Evolutionary conservation across 2,888 invertebrate species (phyloP), one percentile per base, ranked within the genome.

Genomic region (Rhorus exstirpatorius): DNA sequence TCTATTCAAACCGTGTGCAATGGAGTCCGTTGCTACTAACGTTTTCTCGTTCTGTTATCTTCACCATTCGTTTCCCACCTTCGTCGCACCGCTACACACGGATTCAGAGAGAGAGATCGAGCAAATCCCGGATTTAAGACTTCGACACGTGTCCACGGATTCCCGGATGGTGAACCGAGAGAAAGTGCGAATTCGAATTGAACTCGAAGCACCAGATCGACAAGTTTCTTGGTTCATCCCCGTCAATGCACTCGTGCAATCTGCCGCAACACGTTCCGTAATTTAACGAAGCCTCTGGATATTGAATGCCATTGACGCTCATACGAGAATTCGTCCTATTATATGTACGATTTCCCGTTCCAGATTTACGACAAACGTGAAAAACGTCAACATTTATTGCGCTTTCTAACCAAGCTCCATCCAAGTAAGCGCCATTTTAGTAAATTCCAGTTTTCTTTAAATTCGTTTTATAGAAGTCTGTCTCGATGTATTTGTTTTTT

Each of bases 141-240:
- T 78, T 74, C 71, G 81, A 81, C 81, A 78, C 81, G 58, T 81
- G 81, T 81, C 78, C 74, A 58, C 68, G 74, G 51, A 74, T 74
- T 68, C 53, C 63, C 41, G 49, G 49, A 68, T 58, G 49, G 61
- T 31, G 46, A 49, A 67, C 72, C 61, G 46, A 55, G 61, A 24
- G 67, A 53, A 61, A 49, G 68, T 75, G 49, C 68, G 46, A 51
- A 19, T 35, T 38, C 44, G 44, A 35, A 60, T 46, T 38, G n/a
- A 63, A 49, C 46, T 21, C 19, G 46, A n/a, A 49, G 21, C 12
- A n/a, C 26, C 14, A 21, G 67, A 38, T 51, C 51, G 46, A 68
- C 77, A 49, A 46, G 55, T 49, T 61, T 58, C 55, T 72, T 35
- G n/a, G n/a, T n/a, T n/a, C n/a, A n/a, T 58, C 60, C 26, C 65